A percentile compares a stretch with the other conserved stretches of the same genome.
Evolutionary conservation across 2,113 vertebrate species (phyloP).

Genomic region (Pelmatolapia mariae): DNA sequence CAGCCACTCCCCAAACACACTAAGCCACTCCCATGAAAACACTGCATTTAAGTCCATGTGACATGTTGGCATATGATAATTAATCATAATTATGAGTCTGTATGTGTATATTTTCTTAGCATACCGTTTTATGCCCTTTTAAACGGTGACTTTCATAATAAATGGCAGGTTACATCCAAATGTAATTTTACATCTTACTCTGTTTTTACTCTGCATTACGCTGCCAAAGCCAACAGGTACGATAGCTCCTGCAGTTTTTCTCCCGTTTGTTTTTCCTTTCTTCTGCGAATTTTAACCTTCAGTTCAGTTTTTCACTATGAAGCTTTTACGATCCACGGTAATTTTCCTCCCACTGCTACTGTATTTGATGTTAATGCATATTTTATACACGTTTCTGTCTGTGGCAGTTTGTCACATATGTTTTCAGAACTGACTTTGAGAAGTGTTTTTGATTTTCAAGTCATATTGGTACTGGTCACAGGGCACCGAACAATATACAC

Average conservation of each 20-base stretch:
- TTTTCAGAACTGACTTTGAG: not conserved
- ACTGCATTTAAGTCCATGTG: conserved; percentile 45
- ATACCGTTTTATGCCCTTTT: not conserved
- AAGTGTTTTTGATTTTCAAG: not conserved
- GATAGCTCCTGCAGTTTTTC: not conserved
- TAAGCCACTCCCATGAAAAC: conserved; percentile 60
- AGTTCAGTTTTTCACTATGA: not conserved
- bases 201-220: not conserved
- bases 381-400: not conserved
- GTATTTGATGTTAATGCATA: not conserved
- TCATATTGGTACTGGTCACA: not conserved
- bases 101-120: not conserved
- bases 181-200: not conserved
- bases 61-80: conserved; percentile 4
- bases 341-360: not conserved
- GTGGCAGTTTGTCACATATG: not conserved
- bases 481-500: not conserved
- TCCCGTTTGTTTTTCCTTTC: not conserved
- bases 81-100: not conserved
- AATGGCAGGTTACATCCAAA: not conserved
- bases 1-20: conserved; percentile 60
- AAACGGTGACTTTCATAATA: not conserved
- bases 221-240: not conserved
- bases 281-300: not conserved
- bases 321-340: not conserved